Evolutionary conservation across 1,140 invertebrate genomes (phyloP).

Genomic region (Pseudomyrmex pallidus): DNA sequence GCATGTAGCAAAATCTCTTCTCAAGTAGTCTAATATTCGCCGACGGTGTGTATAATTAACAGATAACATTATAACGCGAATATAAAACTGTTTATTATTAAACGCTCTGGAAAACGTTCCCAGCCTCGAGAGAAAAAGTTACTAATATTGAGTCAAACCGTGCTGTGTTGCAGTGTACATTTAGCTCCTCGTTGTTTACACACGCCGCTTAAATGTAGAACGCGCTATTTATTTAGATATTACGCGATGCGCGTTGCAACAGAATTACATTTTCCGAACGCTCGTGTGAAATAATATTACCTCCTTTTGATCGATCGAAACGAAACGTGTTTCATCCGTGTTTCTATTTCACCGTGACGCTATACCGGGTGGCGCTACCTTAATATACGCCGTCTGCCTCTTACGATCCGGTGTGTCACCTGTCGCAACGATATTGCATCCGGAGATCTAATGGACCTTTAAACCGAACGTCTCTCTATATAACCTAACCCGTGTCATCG

Average conservation of each 20-base stretch:
- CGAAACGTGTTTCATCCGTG: constrained; percentile 56
- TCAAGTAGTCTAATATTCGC: background rate
- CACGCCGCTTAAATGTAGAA: constrained; percentile 15
- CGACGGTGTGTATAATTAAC: background rate
- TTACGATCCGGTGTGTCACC: constrained; percentile 77
- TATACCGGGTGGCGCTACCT: constrained; percentile 76
- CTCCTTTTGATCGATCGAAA: constrained; percentile 58
- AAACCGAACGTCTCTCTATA: constrained; percentile 73
- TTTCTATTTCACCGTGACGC: constrained; percentile 54
- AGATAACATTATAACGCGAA: background rate
- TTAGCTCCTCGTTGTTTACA: background rate
- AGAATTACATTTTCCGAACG: constrained; percentile 47
- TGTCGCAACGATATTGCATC: constrained; percentile 78
- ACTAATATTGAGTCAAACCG: constrained; percentile 1
- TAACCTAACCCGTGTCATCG: constrained; percentile 60
- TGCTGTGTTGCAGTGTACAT: background rate
- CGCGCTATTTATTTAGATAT: constrained; percentile 57
- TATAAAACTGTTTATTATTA: background rate
- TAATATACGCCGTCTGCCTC: constrained; percentile 79
- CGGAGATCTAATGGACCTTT: constrained; percentile 78
- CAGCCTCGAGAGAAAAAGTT: background rate
- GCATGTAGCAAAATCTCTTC: background rate
- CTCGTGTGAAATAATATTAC: constrained; percentile 37
- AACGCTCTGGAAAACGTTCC: background rate
- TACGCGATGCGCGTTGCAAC: constrained; percentile 53